A percentile compares a stretch with the other conserved stretches of the same genome.
phyloP scores from a whole-genome alignment of 2,113 vertebrate species.

The Myotis lucifugus region DNA sequence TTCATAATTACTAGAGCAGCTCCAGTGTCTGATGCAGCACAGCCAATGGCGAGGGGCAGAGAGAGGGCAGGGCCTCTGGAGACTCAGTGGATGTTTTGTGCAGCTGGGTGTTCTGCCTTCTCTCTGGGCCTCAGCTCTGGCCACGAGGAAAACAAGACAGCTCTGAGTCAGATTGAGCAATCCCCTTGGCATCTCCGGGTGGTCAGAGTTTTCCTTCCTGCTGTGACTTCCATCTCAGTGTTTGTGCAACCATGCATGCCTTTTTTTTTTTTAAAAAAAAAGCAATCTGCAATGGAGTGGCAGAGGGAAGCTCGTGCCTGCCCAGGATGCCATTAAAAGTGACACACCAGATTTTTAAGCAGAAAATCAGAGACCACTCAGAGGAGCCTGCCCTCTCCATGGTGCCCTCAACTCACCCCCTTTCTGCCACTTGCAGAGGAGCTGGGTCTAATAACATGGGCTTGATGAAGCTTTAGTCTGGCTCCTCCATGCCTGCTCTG shows the following conservation, averaged over 20 bases:
- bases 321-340: not conserved
- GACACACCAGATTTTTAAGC: not conserved
- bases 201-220: not conserved
- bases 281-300: not conserved
- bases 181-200: not conserved
- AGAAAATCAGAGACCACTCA: not conserved
- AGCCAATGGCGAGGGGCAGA: not conserved
- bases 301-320: not conserved
- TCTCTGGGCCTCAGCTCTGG: not conserved
- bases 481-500: not conserved
- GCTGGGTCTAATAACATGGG: not conserved
- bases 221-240: not conserved
- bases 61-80: not conserved
- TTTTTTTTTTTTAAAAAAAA: not conserved
- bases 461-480: not conserved
- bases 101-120: not conserved
- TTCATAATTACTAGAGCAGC: not conserved
- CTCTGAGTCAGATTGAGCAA: not conserved
- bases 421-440: not conserved
- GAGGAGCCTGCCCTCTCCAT: not conserved
- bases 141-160: not conserved
- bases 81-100: accelerated
- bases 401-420: not conserved
- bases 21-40: too few species aligned
- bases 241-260: not conserved